A percentile compares a stretch with the other conserved stretches of the same genome.
Conservation (phyloP, 1,140 invertebrate genomes). For the Lepidotrigona ventralis region DNA sequence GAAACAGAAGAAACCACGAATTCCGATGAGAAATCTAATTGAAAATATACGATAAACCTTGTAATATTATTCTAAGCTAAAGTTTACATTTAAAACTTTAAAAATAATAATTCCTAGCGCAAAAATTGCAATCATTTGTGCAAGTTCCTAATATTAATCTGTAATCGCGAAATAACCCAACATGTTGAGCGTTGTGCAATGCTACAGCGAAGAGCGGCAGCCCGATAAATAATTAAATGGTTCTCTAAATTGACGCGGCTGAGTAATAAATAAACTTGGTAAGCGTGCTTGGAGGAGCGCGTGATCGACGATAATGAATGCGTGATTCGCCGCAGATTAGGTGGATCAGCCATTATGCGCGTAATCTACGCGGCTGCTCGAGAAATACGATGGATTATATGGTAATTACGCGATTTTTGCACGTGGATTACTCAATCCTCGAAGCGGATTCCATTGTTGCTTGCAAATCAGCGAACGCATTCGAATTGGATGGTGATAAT, state of each 20-base stretch:
- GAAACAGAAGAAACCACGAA: background rate
- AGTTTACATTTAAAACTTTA: background rate
- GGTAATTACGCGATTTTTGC: slow-evolving; percentile 21
- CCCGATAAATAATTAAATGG: slow-evolving; percentile 1
- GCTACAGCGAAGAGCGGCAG: background rate
- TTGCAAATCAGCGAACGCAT: background rate
- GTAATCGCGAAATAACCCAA: background rate
- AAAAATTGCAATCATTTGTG: background rate
- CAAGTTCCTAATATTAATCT: background rate
- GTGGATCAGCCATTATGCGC: slow-evolving; percentile 35
- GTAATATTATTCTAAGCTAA: background rate
- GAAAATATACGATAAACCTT: background rate
- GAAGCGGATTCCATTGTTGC: slow-evolving; percentile 4
- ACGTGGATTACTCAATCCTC: slow-evolving; percentile 12
- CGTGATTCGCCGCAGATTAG: slow-evolving; percentile 32
- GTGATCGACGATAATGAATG: slow-evolving; percentile 29
- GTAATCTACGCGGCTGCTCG: slow-evolving; percentile 12
- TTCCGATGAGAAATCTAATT: background rate
- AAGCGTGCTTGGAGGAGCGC: background rate
- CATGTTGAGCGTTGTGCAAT: too few relatives aligned
- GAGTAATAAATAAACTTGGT: slow-evolving; percentile 10
- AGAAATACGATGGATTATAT: slow-evolving; percentile 41
- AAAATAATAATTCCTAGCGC: background rate
- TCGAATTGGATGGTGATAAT: background rate
- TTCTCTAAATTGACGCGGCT: background rate